These are phyloP conservation scores for Rhinolophus sinicus DNA, from an alignment of 2,113 vertebrate species.

Conservation along the genomic window DNA sequence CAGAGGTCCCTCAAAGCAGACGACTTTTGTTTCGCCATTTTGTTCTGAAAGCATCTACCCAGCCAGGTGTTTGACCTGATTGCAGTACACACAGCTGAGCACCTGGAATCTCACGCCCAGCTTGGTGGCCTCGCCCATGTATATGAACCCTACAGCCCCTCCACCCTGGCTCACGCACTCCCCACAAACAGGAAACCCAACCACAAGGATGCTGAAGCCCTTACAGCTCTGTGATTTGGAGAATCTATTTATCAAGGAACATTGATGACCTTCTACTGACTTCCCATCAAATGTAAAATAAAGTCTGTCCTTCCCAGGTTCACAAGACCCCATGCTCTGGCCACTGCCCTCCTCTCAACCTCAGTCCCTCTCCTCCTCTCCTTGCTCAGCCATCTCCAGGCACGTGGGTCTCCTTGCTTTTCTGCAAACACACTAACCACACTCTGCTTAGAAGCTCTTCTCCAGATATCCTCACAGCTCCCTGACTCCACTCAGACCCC, in stretches of 20 bases:
- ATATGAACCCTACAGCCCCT: background rate
- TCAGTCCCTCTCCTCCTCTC: background rate
- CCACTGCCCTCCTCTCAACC: background rate
- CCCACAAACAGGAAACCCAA: background rate
- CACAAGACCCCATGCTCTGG: background rate
- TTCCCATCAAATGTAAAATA: background rate
- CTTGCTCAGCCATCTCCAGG: background rate
- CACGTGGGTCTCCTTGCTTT: background rate
- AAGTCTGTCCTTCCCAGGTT: background rate
- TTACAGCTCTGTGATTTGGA: background rate
- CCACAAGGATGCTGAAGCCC: background rate
- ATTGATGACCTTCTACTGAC: too few relatives aligned
- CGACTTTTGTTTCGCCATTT: background rate
- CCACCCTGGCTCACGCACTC: accelerated
- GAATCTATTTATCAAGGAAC: background rate
- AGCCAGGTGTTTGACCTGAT: background rate
- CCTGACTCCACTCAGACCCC: background rate
- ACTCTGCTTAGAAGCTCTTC: background rate
- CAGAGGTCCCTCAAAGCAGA: background rate
- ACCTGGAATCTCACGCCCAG: background rate
- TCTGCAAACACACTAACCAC: background rate
- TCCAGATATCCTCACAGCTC: background rate
- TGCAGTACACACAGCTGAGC: accelerated
- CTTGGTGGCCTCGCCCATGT: background rate
- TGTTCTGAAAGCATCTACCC: background rate